These are phyloP conservation scores for Sebastes baramenuke DNA, from an alignment of 2,797 vertebrate genomes.

Conservation along the genomic window DNA sequence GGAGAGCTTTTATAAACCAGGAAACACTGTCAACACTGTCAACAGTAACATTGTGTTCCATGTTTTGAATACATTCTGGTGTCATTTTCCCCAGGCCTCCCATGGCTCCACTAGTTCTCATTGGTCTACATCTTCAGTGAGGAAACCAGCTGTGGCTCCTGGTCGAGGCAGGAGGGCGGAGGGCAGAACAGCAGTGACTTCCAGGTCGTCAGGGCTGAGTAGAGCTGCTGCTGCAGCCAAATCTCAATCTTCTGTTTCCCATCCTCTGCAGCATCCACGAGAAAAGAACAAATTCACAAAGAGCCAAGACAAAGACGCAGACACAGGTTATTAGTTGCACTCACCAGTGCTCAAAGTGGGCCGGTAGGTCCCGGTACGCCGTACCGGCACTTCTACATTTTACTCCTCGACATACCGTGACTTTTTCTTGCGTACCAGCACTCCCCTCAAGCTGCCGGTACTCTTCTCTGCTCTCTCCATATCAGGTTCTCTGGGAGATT, in stretches of 20 bases:
- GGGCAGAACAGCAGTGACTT: constrained; percentile 3
- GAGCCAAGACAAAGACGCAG: constrained; percentile 5
- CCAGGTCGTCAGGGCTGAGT: constrained; percentile 9
- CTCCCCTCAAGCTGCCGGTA: no score
- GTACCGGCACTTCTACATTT: no score
- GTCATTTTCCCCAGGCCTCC: constrained; percentile 24
- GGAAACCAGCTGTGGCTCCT: constrained; percentile 39
- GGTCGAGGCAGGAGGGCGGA: constrained; percentile 29
- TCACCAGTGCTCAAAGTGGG: no score
- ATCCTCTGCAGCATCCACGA: not conserved
- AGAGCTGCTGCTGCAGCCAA: constrained; percentile 8
- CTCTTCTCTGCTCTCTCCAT: no score
- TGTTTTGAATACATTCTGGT: not conserved
- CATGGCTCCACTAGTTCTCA: not conserved
- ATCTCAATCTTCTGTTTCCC: not conserved
- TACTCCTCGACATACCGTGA: no score
- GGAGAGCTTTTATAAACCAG: not conserved
- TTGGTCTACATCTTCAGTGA: constrained; percentile 19
- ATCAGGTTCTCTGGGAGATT: no score
- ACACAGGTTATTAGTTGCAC: constrained; percentile 38
- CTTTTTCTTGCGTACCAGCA: no score
- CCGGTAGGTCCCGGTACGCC: no score
- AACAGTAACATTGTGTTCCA: not conserved
- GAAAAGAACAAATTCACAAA: constrained; percentile 21
- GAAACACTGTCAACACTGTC: not conserved